Evolutionary conservation across 1,140 invertebrate species (phyloP), one percentile per base, ranked within the genome.

Genomic region (Drosophila trapezifrons): DNA sequence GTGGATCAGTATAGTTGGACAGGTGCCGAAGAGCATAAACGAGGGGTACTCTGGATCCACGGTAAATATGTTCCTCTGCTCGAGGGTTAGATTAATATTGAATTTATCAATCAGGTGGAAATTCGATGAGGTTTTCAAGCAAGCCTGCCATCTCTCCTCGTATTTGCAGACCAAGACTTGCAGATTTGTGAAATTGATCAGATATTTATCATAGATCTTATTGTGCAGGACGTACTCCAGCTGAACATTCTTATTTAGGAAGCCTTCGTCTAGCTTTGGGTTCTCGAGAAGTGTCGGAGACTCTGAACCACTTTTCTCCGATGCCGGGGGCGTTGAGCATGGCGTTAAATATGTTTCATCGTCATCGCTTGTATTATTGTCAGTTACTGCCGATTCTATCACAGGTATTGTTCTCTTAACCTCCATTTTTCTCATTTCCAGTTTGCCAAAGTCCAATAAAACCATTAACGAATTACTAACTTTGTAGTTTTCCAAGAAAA

Each of bases 51-150:
- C 94, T 3, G 97, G 97, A 93, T 98, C 97, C 56, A 94, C 93
- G 17, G 97, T 97, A 40, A 95, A 94, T 20, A 98, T 94, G 72
- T 97, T 94, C 60, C 97, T 93, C 54, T 97, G 93, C 90, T 97
- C 96, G 51, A 97, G 94, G 91, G 96, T 96, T 4, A 99, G 85
- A 8, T 95, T 96, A 78, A 99, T 98, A 81, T 96, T 98, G 89
- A 99, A 98, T 79, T 96, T 94, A 90, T 99, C 97, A 18, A 99
- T 92, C 12, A 99, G 94, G 84, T 99, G 98, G 67, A 98, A 93
- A 22, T 94, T 95, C 0, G 97, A 97, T 10, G 95, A 96, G 12
- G 96, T 96, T 91, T 96, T 95, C 3, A 95, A 94, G 85, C 97
- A 95, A 1, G 97, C 96, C 85, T 97, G 96, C 78, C 96, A 96